Conservation (phyloP, 2,797 vertebrate species). For the Erpetoichthys calabaricus region DNA sequence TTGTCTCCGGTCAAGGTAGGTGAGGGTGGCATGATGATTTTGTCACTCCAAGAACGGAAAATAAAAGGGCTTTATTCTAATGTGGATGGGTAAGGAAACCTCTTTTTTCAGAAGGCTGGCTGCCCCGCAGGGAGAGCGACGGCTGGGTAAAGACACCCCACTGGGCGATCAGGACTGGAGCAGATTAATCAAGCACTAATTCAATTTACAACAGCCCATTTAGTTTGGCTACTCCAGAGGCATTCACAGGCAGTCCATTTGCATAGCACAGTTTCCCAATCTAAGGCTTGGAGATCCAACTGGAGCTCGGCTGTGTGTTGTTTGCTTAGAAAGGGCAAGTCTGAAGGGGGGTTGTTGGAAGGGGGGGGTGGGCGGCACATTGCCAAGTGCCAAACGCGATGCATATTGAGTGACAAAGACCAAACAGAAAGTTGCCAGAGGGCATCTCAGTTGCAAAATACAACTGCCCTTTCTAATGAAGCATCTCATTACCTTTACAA, state of each 20-base stretch:
- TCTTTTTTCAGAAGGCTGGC: slow-evolving; percentile 19
- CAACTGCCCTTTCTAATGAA: slow-evolving; percentile 23
- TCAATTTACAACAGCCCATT: slow-evolving; percentile 39
- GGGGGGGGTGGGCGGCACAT: too few relatives aligned
- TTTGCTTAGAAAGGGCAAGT: slow-evolving; percentile 5
- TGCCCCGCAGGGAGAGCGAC: slow-evolving; percentile 32
- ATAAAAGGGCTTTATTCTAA: too few relatives aligned
- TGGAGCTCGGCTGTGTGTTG: slow-evolving; percentile 12
- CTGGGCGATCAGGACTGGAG: slow-evolving; percentile 36
- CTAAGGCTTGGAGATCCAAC: slow-evolving; percentile 9
- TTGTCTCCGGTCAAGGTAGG: too few relatives aligned
- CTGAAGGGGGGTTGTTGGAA: too few relatives aligned
- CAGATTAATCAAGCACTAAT: slow-evolving; percentile 39
- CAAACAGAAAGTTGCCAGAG: slow-evolving; percentile 23
- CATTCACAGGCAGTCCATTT: slow-evolving; percentile 27
- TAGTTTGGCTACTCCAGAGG: slow-evolving; percentile 36
- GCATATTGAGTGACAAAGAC: slow-evolving; percentile 24
- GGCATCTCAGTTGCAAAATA: slow-evolving; percentile 31
- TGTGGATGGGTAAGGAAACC: not conserved
- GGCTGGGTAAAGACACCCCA: slow-evolving; percentile 36
- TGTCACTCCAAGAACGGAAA: too few relatives aligned
- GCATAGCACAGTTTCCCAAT: slow-evolving; percentile 18
- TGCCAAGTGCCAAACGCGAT: slow-evolving; percentile 17
- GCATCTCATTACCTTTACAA: not conserved
- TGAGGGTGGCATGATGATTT: too few relatives aligned